Conservation (phyloP, 2,113 vertebrate genomes). For the Sorex fumeus region DNA sequence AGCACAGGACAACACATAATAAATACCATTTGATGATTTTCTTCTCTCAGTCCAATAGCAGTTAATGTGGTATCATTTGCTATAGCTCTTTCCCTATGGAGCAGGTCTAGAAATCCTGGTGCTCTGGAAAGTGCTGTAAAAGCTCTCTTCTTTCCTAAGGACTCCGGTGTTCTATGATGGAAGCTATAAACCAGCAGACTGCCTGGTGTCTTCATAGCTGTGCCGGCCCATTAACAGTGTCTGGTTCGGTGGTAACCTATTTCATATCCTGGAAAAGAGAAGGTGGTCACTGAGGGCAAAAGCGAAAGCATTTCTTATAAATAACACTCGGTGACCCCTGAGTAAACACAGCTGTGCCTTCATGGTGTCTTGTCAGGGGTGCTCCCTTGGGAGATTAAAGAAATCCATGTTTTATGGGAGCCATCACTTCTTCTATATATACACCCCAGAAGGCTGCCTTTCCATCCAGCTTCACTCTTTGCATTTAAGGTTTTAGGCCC, state of each 20-base stretch:
- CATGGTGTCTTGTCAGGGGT: constrained; percentile 66
- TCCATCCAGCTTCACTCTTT: constrained; percentile 10
- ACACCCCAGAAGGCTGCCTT: constrained; percentile 69
- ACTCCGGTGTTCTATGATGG: constrained; percentile 71
- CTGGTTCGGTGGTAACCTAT: constrained; percentile 73
- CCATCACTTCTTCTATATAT: constrained; percentile 77
- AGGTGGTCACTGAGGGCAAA: constrained; percentile 76
- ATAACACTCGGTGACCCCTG: constrained; percentile 76
- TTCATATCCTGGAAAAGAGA: constrained; percentile 71
- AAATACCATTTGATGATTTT: constrained; percentile 74
- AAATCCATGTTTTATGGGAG: constrained; percentile 78
- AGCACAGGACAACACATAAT: neutral
- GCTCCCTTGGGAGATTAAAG: constrained; percentile 81
- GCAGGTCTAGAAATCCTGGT: constrained; percentile 40
- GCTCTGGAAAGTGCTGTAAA: constrained; percentile 65
- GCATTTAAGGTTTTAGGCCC: constrained; percentile 54
- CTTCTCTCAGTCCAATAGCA: neutral
- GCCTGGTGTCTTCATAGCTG: constrained; percentile 58
- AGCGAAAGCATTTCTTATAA: constrained; percentile 81
- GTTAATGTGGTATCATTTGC: neutral
- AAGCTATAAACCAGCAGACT: constrained; percentile 58
- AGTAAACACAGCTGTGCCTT: constrained; percentile 86
- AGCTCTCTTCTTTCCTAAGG: constrained; percentile 73
- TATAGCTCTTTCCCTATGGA: constrained; percentile 18
- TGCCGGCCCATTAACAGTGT: constrained; percentile 69